phyloP scores from a whole-genome alignment of 2,113 vertebrate genomes.

The Hippocampus zosterae region DNA sequence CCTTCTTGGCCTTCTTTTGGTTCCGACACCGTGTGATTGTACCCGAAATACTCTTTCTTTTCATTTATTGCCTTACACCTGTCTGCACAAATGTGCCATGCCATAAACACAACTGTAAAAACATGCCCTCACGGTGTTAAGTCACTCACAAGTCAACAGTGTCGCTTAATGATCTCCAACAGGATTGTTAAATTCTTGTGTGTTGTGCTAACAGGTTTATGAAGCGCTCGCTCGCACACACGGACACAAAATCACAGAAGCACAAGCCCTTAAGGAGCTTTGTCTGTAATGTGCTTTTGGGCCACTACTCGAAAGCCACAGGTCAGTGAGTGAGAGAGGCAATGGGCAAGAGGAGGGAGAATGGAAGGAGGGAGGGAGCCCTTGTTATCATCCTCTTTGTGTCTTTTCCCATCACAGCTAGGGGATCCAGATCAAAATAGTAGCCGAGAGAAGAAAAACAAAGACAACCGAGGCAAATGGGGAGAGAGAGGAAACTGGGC shows the following conservation, averaged over 20 bases:
- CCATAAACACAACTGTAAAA: conserved; percentile 3
- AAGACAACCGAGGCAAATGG: background rate
- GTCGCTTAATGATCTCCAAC: conserved; percentile 9
- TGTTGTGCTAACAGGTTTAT: conserved; percentile 46
- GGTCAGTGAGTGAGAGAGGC: conserved; percentile 40
- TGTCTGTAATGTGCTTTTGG: conserved; percentile 65
- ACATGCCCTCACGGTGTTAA: background rate
- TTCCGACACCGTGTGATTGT: background rate
- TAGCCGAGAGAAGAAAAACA: conserved; percentile 12
- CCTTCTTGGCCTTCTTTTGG: background rate
- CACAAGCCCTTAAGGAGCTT: conserved; percentile 68
- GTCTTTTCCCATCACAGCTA: conserved; percentile 45
- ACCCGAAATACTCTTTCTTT: conserved; percentile 18
- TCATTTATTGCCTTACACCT: background rate
- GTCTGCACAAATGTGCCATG: conserved; percentile 1
- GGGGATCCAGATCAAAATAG: conserved; percentile 43
- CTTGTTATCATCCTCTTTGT: conserved; percentile 63
- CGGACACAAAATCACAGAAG: conserved; percentile 11
- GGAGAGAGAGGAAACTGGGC: conserved; percentile 2
- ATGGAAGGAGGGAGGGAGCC: conserved; percentile 13
- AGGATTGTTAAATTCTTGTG: conserved; percentile 18
- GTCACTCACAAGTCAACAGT: conserved; percentile 1
- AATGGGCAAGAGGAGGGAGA: conserved; percentile 11
- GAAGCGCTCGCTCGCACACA: conserved; percentile 10
- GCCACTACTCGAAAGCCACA: conserved; percentile 48